A percentile compares a stretch with the other conserved stretches of the same genome.
phyloP scores from a whole-genome alignment of 2,888 invertebrate genomes.

The Sesamia inferens region DNA sequence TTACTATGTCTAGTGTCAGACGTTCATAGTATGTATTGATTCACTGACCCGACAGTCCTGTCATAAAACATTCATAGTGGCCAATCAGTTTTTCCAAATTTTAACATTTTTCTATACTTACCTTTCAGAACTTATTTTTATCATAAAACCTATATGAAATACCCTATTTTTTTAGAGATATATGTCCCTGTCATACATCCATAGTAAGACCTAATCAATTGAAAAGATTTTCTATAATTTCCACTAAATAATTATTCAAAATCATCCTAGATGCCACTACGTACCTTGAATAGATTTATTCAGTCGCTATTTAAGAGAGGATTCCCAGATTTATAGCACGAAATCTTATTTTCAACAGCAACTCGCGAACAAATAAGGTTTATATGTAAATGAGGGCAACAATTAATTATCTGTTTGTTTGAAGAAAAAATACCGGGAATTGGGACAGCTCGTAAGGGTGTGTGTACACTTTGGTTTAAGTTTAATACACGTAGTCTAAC shows the following conservation, averaged over 20 bases:
- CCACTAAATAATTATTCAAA: not conserved
- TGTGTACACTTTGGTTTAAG: conserved; percentile 5
- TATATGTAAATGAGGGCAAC: conserved; percentile 73
- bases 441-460: conserved; percentile 65
- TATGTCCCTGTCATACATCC: not conserved
- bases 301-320: conserved; percentile 8
- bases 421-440: conserved; percentile 69
- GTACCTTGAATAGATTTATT: conserved; percentile 23
- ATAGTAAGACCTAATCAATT: not conserved
- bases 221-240: not conserved
- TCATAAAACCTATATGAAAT: not conserved
- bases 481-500: no score
- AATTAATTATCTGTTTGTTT: conserved; percentile 78
- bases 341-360: conserved; percentile 57
- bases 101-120: no score
- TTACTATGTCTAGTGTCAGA: not conserved
- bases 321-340: conserved; percentile 52
- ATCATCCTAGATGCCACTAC: conserved; percentile 7
- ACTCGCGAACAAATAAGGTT: conserved; percentile 61
- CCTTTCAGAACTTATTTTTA: not conserved
- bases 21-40: conserved; percentile 9
- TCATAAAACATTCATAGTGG: not conserved
- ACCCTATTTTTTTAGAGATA: no score
- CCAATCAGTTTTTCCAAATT: not conserved
- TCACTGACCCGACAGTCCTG: not conserved